Evolutionary conservation across 2,888 invertebrate genomes (phyloP).

Genomic region (Plemyria rubiginata): DNA sequence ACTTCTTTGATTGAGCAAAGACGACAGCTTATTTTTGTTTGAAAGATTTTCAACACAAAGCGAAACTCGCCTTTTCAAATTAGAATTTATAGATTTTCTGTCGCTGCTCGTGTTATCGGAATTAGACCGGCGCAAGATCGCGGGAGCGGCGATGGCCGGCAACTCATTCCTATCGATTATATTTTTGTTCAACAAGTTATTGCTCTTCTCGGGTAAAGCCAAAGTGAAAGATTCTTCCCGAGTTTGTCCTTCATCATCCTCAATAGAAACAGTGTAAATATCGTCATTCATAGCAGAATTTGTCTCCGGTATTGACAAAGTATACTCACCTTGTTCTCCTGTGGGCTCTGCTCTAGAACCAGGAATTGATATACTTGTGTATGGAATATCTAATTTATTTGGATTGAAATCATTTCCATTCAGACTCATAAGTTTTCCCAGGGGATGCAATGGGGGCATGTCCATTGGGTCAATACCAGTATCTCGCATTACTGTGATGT

Average conservation of each 20-base stretch:
- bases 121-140: conserved; percentile 77
- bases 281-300: conserved; percentile 82
- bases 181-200: conserved; percentile 73
- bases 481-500: conserved; percentile 86
- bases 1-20: conserved; percentile 48
- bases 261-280: conserved; percentile 81
- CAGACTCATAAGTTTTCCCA: conserved; percentile 61
- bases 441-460: conserved; percentile 75
- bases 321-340: conserved; percentile 79
- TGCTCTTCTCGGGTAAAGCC: conserved; percentile 78
- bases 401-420: conserved; percentile 72
- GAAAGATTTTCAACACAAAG: conserved; percentile 70
- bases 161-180: conserved; percentile 67
- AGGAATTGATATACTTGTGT: conserved; percentile 68
- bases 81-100: conserved; percentile 64
- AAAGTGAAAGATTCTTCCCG: conserved; percentile 75
- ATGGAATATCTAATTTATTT: conserved; percentile 70
- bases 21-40: conserved; percentile 54
- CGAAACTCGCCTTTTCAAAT: conserved; percentile 75
- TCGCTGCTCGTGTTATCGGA: conserved; percentile 79
- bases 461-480: conserved; percentile 65
- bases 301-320: conserved; percentile 80
- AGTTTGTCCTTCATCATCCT: conserved; percentile 74
- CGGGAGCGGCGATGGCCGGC: conserved; percentile 72
- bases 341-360: conserved; percentile 80